These are phyloP conservation scores for Siniperca undulata DNA, from an alignment of 2,797 vertebrate genomes.

Conservation along the genomic window DNA sequence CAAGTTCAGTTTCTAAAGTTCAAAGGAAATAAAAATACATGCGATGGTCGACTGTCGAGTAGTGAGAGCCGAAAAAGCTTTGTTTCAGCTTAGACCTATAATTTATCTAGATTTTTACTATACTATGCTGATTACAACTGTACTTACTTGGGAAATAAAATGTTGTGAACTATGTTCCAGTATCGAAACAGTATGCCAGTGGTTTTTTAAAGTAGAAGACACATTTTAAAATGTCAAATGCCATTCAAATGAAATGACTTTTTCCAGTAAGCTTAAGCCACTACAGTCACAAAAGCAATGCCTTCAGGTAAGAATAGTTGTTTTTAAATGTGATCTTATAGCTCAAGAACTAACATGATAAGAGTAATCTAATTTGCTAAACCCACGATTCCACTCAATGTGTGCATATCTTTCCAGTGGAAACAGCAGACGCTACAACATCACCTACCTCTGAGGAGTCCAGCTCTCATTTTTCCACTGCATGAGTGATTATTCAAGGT, in stretches of 20 bases:
- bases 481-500: conserved; percentile 47
- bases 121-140: not conserved
- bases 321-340: conserved; percentile 35
- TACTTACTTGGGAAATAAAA: not conserved
- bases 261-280: conserved; percentile 13
- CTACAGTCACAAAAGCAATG: conserved; percentile 14
- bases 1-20: conserved; percentile 35
- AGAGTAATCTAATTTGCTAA: conserved; percentile 49
- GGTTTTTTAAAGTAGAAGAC: conserved; percentile 14
- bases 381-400: conserved; percentile 38
- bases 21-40: conserved; percentile 49
- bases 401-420: conserved; percentile 62
- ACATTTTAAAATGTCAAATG: conserved; percentile 18
- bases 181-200: not conserved
- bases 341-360: conserved; percentile 35
- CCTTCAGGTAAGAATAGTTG: not conserved
- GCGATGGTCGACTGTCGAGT: conserved; percentile 25
- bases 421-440: conserved; percentile 56
- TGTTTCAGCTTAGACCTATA: not conserved
- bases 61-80: not conserved
- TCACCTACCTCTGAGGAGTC: conserved; percentile 39
- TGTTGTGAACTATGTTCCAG: not conserved
- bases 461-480: conserved; percentile 57
- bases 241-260: conserved; percentile 34
- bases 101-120: conserved; percentile 14